These are phyloP conservation scores for Panopea generosa DNA, from an alignment of 2,888 invertebrate genomes.

Conservation along the genomic window DNA sequence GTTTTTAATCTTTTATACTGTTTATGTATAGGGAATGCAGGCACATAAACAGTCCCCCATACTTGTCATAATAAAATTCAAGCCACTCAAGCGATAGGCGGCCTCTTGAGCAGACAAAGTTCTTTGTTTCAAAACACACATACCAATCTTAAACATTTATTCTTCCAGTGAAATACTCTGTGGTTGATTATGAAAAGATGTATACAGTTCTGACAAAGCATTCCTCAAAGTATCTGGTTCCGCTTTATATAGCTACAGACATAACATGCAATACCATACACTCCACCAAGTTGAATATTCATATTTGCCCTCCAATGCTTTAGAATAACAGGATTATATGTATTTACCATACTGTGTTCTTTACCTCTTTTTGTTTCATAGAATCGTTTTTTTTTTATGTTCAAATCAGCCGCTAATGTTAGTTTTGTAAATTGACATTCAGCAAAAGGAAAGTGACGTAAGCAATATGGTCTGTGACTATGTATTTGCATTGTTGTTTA, in stretches of 20 bases:
- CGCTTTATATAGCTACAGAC: slow-evolving; percentile 41
- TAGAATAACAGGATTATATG: slow-evolving; percentile 36
- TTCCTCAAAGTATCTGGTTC: slow-evolving; percentile 43
- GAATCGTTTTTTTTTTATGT: slow-evolving; percentile 33
- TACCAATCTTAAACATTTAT: slow-evolving; percentile 34
- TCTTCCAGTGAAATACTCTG: background rate
- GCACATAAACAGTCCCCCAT: too few relatives aligned
- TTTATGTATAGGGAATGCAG: too few relatives aligned
- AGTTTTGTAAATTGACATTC: too few relatives aligned
- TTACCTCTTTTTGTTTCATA: slow-evolving; percentile 21
- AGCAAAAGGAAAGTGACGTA: background rate
- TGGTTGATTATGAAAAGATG: slow-evolving; percentile 17
- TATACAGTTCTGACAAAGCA: slow-evolving; percentile 31
- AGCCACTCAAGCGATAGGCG: slow-evolving; percentile 34
- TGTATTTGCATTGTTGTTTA: background rate
- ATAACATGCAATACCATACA: slow-evolving; percentile 49
- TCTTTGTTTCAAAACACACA: slow-evolving; percentile 43
- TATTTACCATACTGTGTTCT: slow-evolving; percentile 19
- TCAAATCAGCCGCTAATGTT: background rate
- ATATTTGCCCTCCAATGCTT: slow-evolving; percentile 51
- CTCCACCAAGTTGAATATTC: slow-evolving; percentile 45
- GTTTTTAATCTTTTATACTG: too few relatives aligned
- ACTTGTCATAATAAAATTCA: slow-evolving; percentile 24
- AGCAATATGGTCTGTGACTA: background rate
- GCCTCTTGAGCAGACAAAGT: slow-evolving; percentile 46